These are phyloP conservation scores for Lipotes vexillifer DNA, from an alignment of 2,113 vertebrate genomes.

Conservation along the genomic window DNA sequence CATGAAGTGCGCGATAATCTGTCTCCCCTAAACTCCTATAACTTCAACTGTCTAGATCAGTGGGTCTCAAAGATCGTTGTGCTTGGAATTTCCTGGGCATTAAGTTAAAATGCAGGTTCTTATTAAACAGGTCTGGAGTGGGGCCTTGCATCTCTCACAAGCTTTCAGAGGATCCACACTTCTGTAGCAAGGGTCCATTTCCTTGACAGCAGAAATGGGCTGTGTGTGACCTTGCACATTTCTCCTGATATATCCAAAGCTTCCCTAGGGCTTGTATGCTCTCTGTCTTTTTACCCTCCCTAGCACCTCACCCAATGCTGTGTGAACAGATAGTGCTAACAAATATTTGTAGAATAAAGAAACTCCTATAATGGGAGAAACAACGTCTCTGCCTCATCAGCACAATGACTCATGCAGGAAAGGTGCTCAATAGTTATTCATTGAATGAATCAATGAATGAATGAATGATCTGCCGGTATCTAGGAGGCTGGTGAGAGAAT, in stretches of 20 bases:
- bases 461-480: background rate
- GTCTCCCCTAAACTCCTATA: background rate
- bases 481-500: background rate
- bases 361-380: background rate
- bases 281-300: background rate
- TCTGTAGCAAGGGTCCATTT: background rate
- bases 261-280: background rate
- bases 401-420: background rate
- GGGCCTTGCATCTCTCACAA: background rate
- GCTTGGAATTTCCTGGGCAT: background rate
- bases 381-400: background rate
- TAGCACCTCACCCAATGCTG: background rate
- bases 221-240: background rate
- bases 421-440: background rate
- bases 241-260: background rate
- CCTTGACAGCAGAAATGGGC: background rate
- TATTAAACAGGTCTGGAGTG: background rate
- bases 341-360: background rate
- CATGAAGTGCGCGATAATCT: background rate
- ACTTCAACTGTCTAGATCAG: background rate
- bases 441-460: background rate
- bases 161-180: background rate
- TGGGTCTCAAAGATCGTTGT: background rate
- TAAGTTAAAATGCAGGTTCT: background rate
- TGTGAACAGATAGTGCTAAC: background rate